Evolutionary conservation across 1,140 invertebrate species (phyloP).

Genomic region (Mercenaria mercenaria): DNA sequence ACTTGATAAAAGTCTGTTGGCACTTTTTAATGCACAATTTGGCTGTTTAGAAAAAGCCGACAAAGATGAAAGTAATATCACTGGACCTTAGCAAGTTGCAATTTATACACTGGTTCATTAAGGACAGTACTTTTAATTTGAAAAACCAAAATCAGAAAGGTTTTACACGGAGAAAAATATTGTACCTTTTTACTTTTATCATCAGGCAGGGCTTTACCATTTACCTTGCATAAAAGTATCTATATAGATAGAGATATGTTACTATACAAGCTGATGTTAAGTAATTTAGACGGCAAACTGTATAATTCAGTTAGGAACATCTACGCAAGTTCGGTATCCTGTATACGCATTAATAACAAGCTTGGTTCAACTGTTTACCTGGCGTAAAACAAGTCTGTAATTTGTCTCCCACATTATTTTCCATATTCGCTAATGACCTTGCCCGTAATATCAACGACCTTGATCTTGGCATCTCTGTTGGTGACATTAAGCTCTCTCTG

Average conservation of each 20-base stretch:
- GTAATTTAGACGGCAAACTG: conserved; percentile 47
- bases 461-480: conserved; percentile 20
- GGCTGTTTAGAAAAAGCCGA: too few relatives aligned
- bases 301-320: conserved; percentile 50
- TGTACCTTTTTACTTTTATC: too few relatives aligned
- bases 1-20: too few relatives aligned
- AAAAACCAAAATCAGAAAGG: too few relatives aligned
- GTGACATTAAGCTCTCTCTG: conserved; percentile 2
- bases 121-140: too few relatives aligned
- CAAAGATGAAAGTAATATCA: too few relatives aligned
- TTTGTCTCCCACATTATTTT: conserved; percentile 61
- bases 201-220: too few relatives aligned
- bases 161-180: too few relatives aligned
- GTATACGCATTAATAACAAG: conserved; percentile 46
- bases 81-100: too few relatives aligned
- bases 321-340: conserved; percentile 31
- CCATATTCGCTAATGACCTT: conserved; percentile 65
- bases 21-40: too few relatives aligned
- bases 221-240: too few relatives aligned
- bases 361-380: conserved; percentile 59
- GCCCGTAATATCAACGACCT: conserved; percentile 35
- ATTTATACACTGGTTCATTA: too few relatives aligned
- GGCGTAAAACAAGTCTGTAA: conserved; percentile 67
- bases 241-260: conserved; percentile 39
- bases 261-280: conserved; percentile 44